A percentile compares a stretch with the other conserved stretches of the same genome.
Evolutionary conservation across 1,140 invertebrate species (phyloP).

Genomic region (Solenopsis invicta): DNA sequence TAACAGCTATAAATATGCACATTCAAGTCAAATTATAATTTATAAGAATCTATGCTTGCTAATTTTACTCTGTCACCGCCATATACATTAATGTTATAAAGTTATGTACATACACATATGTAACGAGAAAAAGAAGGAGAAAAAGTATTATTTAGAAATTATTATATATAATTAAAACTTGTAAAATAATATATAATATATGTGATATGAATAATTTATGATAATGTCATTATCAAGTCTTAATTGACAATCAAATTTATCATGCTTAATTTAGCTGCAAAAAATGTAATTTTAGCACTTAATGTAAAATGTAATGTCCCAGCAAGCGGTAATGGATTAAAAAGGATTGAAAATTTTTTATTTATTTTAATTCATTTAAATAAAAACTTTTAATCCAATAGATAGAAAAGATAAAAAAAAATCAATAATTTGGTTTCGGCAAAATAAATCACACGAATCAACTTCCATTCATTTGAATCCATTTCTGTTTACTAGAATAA

Average conservation of each 20-base stretch:
- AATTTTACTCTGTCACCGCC: background rate
- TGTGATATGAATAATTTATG: background rate
- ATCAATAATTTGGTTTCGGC: too few relatives aligned
- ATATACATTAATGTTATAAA: background rate
- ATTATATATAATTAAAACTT: conserved; percentile 3
- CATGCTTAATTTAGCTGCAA: background rate
- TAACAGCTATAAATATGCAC: background rate
- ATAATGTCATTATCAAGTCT: background rate
- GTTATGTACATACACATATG: background rate
- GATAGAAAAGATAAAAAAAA: too few relatives aligned
- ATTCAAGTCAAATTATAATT: conserved; percentile 23
- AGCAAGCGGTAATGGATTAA: too few relatives aligned
- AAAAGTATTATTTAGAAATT: background rate
- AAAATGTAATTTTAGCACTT: background rate
- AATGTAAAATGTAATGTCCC: background rate
- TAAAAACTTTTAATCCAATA: too few relatives aligned
- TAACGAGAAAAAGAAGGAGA: background rate
- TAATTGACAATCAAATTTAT: background rate
- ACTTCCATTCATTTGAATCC: too few relatives aligned
- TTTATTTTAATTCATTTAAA: too few relatives aligned
- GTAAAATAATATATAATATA: background rate
- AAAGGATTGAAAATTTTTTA: too few relatives aligned
- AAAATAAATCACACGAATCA: too few relatives aligned
- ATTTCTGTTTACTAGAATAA: too few relatives aligned
- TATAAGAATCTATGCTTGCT: background rate